These are phyloP conservation scores for Mesorhabditis belari DNA, from an alignment of 2,888 invertebrate genomes.

Conservation along the genomic window DNA sequence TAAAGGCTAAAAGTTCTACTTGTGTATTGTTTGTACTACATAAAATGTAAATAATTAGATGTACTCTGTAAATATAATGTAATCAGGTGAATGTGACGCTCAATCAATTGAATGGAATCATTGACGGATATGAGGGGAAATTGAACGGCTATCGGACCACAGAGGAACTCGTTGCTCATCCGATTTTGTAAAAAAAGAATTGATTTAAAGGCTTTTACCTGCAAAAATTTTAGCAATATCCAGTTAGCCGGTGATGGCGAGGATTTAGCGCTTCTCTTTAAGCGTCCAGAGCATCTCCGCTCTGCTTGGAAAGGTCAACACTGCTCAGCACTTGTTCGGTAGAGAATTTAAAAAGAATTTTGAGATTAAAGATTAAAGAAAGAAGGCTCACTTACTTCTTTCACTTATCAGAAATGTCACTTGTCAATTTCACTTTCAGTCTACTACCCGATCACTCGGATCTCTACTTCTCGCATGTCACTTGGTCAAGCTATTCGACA, in stretches of 20 bases:
- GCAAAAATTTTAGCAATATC: conserved; percentile 28
- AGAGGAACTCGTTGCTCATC: conserved; percentile 31
- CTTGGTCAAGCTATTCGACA: conserved; percentile 48
- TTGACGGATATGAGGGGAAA: conserved; percentile 29
- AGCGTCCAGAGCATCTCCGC: conserved; percentile 42
- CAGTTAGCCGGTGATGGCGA: conserved; percentile 50
- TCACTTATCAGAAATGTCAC: not conserved
- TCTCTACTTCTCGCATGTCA: conserved; percentile 49
- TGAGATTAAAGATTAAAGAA: not conserved
- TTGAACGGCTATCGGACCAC: conserved; percentile 14
- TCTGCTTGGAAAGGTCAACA: conserved; percentile 26
- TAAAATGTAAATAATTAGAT: too few relatives aligned
- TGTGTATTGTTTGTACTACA: too few relatives aligned
- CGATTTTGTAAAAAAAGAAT: conserved; percentile 32
- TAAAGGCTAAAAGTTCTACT: too few relatives aligned
- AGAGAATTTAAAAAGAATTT: conserved; percentile 1
- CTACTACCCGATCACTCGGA: conserved; percentile 38
- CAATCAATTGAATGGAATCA: conserved; percentile 30
- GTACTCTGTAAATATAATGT: not conserved
- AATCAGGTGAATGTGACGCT: conserved; percentile 27
- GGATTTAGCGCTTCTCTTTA: conserved; percentile 48
- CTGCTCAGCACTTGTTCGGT: conserved; percentile 50
- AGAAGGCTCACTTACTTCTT: not conserved
- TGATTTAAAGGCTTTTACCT: not conserved
- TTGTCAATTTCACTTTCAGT: not conserved